phyloP scores from a whole-genome alignment of 1,140 invertebrate genomes.

The Steinernema khuongi region DNA sequence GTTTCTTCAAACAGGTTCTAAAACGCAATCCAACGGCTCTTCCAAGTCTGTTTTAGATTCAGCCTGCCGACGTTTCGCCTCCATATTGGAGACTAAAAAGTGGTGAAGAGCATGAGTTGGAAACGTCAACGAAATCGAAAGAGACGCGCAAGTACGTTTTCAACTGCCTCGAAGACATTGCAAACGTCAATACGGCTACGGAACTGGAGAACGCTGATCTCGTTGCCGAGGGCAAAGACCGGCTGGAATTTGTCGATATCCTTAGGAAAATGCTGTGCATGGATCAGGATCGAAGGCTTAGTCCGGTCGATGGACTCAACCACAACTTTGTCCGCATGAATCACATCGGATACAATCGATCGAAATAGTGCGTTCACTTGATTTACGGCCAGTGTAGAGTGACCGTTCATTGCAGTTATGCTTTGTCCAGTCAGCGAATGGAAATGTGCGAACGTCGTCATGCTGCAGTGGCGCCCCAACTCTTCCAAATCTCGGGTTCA shows the following conservation, averaged over 20 bases:
- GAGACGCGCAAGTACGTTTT: conserved; percentile 99
- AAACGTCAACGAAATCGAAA: conserved; percentile 96
- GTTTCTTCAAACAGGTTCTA: conserved; percentile 78
- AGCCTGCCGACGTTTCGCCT: conserved; percentile 14
- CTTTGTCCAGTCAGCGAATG: conserved; percentile 28
- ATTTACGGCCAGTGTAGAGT: conserved; percentile 9
- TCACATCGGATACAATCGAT: conserved; percentile 24
- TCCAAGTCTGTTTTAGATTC: conserved; percentile 20
- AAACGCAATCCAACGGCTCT: conserved; percentile 9
- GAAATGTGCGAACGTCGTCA: conserved; percentile 25
- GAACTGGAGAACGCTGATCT: conserved; percentile 47
- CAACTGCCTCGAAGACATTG: conserved; percentile 97
- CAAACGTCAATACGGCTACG: conserved; percentile 63
- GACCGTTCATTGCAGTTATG: conserved; percentile 27
- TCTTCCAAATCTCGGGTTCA: conserved; percentile 13
- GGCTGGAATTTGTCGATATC: conserved; percentile 54
- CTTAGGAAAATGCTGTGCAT: conserved; percentile 55
- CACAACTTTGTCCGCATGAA: conserved; percentile 56
- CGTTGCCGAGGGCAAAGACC: conserved; percentile 45
- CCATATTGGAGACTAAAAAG: conserved; percentile 65
- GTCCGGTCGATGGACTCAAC: conserved; percentile 47
- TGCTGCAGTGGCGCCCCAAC: neutral
- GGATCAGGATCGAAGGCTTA: conserved; percentile 54
- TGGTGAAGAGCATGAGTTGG: conserved; percentile 92
- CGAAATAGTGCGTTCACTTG: conserved; percentile 14